These are phyloP conservation scores for Periphyllus acericola DNA, from an alignment of 2,888 invertebrate species.

Conservation along the genomic window DNA sequence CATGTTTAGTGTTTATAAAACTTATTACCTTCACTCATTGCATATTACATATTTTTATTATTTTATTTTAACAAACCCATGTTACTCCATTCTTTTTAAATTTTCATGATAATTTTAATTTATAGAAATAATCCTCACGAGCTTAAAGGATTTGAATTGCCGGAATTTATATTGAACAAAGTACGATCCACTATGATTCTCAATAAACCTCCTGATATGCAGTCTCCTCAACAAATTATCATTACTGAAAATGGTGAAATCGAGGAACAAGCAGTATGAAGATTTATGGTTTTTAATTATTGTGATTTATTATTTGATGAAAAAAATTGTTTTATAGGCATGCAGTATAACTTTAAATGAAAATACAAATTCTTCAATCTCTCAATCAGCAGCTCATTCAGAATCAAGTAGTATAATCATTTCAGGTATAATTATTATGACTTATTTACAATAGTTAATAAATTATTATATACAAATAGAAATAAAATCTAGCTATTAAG, in stretches of 20 bases:
- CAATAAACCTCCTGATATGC: constrained; percentile 65
- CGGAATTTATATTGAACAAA: constrained; percentile 79
- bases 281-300: not conserved
- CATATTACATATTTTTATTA: not conserved
- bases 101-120: constrained; percentile 27
- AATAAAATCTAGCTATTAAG: not conserved
- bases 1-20: no score
- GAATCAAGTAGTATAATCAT: constrained; percentile 56
- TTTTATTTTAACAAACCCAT: not conserved
- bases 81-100: not conserved
- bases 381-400: constrained; percentile 52
- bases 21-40: not conserved
- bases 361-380: constrained; percentile 53
- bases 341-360: constrained; percentile 59
- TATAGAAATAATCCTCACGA: constrained; percentile 74
- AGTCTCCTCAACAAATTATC: constrained; percentile 65
- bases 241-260: constrained; percentile 65
- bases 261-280: constrained; percentile 49
- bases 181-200: constrained; percentile 75
- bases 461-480: not conserved
- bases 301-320: not conserved
- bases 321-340: constrained; percentile 32
- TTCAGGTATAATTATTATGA: constrained; percentile 38
- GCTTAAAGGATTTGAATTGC: constrained; percentile 80
- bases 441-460: not conserved